A percentile compares a stretch with the other conserved stretches of the same genome.
These are phyloP conservation scores for Premnoplex brunnescens DNA, from an alignment of 2,797 vertebrate genomes.

Conservation along the genomic window DNA sequence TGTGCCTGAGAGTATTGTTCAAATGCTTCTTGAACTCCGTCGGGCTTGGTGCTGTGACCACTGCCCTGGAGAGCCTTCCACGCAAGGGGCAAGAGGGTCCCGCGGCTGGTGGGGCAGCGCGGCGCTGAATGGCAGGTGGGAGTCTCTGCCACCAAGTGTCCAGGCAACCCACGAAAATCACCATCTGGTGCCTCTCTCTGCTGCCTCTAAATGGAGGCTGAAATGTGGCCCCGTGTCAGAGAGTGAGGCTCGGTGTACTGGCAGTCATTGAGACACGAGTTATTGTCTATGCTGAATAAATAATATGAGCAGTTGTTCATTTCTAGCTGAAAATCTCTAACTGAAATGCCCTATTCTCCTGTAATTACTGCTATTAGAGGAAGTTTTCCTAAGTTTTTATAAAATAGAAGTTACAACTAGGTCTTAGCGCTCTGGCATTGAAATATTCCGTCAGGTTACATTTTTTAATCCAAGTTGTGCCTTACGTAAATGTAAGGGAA, in stretches of 20 bases:
- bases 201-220: background rate
- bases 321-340: background rate
- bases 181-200: rapidly evolving
- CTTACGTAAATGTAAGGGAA: background rate
- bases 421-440: rapidly evolving
- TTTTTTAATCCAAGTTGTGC: background rate
- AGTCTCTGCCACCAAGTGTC: rapidly evolving
- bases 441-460: background rate
- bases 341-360: background rate
- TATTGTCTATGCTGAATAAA: background rate
- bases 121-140: rapidly evolving
- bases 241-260: background rate
- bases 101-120: rapidly evolving
- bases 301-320: background rate
- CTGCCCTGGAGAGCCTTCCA: background rate
- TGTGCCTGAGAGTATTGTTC: background rate
- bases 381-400: background rate
- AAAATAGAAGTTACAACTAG: background rate
- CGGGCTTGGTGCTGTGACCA: background rate
- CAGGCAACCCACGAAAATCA: background rate
- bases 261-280: background rate
- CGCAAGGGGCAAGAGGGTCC: background rate
- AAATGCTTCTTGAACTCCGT: background rate
- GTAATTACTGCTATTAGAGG: background rate
- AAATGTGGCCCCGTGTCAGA: rapidly evolving